Conservation (phyloP, 2,797 vertebrate genomes). For the Kryptolebias ocellatus region DNA sequence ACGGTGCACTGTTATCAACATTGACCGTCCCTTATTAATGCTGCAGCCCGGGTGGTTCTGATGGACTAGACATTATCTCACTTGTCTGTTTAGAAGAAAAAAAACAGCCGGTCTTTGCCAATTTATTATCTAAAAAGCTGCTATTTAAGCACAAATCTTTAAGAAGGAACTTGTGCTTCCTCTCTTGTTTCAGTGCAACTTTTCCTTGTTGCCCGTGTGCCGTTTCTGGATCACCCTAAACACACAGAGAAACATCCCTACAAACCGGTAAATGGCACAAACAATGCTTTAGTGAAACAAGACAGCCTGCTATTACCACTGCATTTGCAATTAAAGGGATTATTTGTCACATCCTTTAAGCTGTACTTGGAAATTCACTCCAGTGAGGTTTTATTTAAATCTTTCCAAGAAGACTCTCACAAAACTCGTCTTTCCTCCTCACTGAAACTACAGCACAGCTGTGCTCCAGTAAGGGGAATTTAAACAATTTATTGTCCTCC, state of each 20-base stretch:
- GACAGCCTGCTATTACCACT: neutral
- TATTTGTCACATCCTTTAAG: slow-evolving; percentile 16
- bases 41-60: slow-evolving; percentile 3
- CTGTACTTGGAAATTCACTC: slow-evolving; percentile 8
- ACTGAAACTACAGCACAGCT: neutral
- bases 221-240: neutral
- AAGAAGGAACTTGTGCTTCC: slow-evolving; percentile 10
- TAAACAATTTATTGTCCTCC: no score
- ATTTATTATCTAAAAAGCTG: slow-evolving; percentile 6
- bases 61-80: slow-evolving; percentile 47
- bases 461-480: no score
- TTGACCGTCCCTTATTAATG: slow-evolving; percentile 60
- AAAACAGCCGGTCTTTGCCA: slow-evolving; percentile 6
- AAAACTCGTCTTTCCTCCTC: neutral
- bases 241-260: neutral
- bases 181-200: neutral
- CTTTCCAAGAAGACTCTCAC: slow-evolving; percentile 21
- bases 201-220: no score
- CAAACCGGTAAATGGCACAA: neutral
- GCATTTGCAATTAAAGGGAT: slow-evolving; percentile 7
- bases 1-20: slow-evolving; percentile 53
- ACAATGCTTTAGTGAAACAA: neutral
- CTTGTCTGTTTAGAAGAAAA: slow-evolving; percentile 13
- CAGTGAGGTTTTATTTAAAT: slow-evolving; percentile 35
- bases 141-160: slow-evolving; percentile 15